Evolutionary conservation across 2,113 vertebrate genomes (phyloP).

Genomic region (Hemichromis elongatus): DNA sequence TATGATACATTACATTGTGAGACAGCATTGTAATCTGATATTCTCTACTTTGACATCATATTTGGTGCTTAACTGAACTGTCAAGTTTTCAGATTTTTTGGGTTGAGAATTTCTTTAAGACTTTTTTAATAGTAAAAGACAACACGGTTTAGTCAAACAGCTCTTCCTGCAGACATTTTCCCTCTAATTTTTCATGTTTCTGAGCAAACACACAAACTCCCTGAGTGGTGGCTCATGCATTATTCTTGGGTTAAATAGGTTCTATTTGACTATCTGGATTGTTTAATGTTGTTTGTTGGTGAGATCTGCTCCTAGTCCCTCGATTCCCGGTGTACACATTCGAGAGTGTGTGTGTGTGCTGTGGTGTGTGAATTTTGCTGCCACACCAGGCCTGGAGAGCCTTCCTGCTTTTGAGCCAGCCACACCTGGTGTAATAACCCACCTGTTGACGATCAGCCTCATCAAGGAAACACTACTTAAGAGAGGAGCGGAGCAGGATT

Average conservation of each 20-base stretch:
- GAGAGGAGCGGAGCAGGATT: too few species aligned
- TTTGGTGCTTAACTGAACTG: background rate
- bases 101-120: background rate
- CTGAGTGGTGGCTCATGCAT: too few species aligned
- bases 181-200: too few species aligned
- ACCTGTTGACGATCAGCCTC: accelerated
- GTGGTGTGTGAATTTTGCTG: background rate
- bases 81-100: background rate
- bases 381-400: background rate
- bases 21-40: background rate
- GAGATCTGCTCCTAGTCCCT: background rate
- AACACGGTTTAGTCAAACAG: background rate
- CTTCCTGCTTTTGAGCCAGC: background rate
- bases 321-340: background rate
- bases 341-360: too few species aligned
- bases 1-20: background rate
- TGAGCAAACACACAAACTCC: too few species aligned
- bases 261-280: too few species aligned
- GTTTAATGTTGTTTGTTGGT: too few species aligned
- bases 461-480: background rate
- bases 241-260: too few species aligned
- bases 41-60: background rate
- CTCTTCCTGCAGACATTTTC: too few species aligned
- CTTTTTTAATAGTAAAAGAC: background rate
- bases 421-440: background rate